Evolutionary conservation across 2,113 vertebrate species (phyloP), one percentile per base, ranked within the genome.

Genomic region (Syngnathus floridae): DNA sequence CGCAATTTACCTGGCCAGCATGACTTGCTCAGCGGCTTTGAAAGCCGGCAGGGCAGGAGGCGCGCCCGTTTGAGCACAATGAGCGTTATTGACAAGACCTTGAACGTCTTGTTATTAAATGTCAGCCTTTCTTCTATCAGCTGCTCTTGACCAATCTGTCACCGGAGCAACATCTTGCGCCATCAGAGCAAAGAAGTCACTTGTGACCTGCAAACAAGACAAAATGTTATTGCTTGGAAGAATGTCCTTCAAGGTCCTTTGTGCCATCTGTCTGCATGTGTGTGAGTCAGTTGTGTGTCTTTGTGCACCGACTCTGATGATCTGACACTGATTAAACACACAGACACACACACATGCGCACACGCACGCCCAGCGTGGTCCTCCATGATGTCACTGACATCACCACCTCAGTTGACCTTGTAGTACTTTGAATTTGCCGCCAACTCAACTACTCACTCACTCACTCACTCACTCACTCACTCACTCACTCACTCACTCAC

Each of bases 281-380:
- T 60, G 43, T 31, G 71, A 46, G 63, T 35, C 43, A 40, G 62
- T 49, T 51, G 43, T 16, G 37, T 38, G 55, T 19, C 49, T 31
- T 66, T 60, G 40, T 22, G 14, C 57, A 72, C 57, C 17, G 41
- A 17, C 38, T 17, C 43, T 55, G 57, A 61, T 63, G 65, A 22
- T 58, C 12, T 19, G 1, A 55, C 68, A 74, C 81, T 79, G 72
- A 79, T 80, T 74, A 87, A 88, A 85, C 80, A 84, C 84, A 86
- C 76, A 81, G 66, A 74, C 48, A 60, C 19, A 56, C 19, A 66
- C n/a, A n/a, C n/a, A 40, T 2, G 10, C 38, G 2, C 8, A 4
- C 38, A 11, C 14, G 4, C 43, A 46, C 45, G 7, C 14, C 14
- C 14, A 16, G 4, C 5, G 46, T 19, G 45, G 45, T 65, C 67